phyloP scores from a whole-genome alignment of 2,888 invertebrate genomes.

The Drosophila maculinotata region DNA sequence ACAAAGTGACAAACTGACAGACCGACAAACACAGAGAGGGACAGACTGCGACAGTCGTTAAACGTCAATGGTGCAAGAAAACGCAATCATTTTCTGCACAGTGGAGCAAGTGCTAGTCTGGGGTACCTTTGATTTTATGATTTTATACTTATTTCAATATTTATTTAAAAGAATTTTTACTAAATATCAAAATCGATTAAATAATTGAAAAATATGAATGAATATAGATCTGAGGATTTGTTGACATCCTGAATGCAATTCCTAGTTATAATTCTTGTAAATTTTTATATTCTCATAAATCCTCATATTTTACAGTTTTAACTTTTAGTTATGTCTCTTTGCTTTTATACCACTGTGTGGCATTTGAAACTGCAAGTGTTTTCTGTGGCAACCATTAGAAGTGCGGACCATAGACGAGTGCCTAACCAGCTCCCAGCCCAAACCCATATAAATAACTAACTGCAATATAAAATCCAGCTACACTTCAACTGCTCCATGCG shows the following conservation, averaged over 20 bases:
- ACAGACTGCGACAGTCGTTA: slow-evolving; percentile 51
- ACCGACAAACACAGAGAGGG: slow-evolving; percentile 15
- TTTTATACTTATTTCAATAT: no score
- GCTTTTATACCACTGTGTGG: slow-evolving; percentile 44
- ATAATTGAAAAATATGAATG: no score
- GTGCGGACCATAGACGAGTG: slow-evolving; percentile 47
- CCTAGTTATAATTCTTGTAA: no score
- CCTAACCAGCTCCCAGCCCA: slow-evolving; percentile 47
- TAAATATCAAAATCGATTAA: no score
- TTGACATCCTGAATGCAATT: no score
- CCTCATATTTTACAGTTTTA: no score
- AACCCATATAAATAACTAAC: slow-evolving; percentile 50
- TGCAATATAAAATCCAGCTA: slow-evolving; percentile 51
- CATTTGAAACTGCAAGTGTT: slow-evolving; percentile 70
- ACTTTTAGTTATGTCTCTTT: no score
- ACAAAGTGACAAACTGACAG: slow-evolving; percentile 21
- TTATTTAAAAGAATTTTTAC: no score
- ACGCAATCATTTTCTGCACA: slow-evolving; percentile 46
- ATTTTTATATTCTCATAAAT: no score
- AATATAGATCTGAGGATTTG: no score
- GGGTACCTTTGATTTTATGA: no score
- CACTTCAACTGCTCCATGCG: slow-evolving; percentile 36
- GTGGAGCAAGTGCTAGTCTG: slow-evolving; percentile 22
- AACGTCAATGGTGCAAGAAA: slow-evolving; percentile 73
- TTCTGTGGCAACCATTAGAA: slow-evolving; percentile 49